Percentiles rank a stretch among this genome's conserved stretches.
Conservation (phyloP, 2,113 vertebrate genomes). For the Actenoides hombroni region DNA sequence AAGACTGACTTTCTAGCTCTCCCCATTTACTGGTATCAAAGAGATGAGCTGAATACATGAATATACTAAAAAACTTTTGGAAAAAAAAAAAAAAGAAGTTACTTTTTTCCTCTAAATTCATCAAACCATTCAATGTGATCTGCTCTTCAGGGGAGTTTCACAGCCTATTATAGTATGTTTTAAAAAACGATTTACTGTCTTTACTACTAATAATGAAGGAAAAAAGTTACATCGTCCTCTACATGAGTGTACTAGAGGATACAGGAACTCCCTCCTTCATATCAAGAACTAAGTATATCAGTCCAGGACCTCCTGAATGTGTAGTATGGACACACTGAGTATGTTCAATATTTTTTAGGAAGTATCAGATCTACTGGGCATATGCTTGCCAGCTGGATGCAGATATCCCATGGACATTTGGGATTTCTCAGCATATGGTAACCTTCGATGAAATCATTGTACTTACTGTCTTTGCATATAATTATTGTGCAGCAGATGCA, state of each 20-base stretch:
- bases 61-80: background rate
- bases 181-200: background rate
- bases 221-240: background rate
- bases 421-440: constrained; percentile 14
- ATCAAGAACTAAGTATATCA: background rate
- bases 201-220: background rate
- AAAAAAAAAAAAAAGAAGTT: background rate
- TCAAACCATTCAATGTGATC: background rate
- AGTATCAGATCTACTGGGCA: background rate
- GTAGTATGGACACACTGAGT: background rate
- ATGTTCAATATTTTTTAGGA: background rate
- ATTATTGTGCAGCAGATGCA: background rate
- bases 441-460: background rate
- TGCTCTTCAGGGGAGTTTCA: background rate
- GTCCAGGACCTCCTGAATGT: background rate
- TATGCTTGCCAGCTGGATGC: constrained; percentile 26
- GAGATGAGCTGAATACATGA: background rate
- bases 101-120: background rate
- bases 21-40: background rate
- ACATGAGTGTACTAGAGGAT: background rate
- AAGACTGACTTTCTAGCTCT: background rate
- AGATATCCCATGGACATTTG: background rate
- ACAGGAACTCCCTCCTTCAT: background rate
- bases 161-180: background rate
- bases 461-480: background rate